Percentiles rank a stretch among this genome's conserved stretches.
Evolutionary conservation across 1,140 invertebrate species (phyloP).

Genomic region (Drosophila miranda): DNA sequence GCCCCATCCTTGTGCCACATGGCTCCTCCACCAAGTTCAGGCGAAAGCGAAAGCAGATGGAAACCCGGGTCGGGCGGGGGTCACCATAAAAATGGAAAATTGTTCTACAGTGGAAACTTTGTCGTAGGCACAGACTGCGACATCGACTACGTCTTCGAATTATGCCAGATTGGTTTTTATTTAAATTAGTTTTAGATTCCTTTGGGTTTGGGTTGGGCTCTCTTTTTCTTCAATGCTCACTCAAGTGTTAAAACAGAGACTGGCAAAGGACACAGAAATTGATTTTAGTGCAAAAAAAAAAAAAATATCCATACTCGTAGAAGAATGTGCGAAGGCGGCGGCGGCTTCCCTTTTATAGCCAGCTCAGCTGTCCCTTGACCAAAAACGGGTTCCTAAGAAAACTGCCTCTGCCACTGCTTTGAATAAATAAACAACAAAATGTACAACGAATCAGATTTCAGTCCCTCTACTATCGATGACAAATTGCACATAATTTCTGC

Average conservation of each 20-base stretch:
- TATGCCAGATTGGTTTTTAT: conserved; percentile 79
- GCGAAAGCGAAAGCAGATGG: conserved; percentile 48
- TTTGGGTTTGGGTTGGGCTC: not conserved
- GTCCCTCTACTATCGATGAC: conserved; percentile 51
- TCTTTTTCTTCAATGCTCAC: conserved; percentile 38
- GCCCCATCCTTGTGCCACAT: conserved; percentile 10
- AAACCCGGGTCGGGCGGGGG: not conserved
- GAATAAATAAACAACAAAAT: conserved; percentile 45
- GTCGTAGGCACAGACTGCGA: conserved; percentile 16
- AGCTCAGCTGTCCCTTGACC: conserved; percentile 55
- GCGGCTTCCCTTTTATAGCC: conserved; percentile 39
- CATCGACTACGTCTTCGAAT: conserved; percentile 43
- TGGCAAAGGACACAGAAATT: conserved; percentile 51
- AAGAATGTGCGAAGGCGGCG: conserved; percentile 7
- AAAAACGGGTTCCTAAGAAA: conserved; percentile 53
- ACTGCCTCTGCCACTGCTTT: too few relatives aligned
- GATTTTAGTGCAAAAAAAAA: conserved; percentile 36
- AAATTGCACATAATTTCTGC: conserved; percentile 63
- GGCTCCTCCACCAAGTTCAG: conserved; percentile 56
- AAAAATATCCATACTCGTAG: not conserved
- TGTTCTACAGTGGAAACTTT: conserved; percentile 57
- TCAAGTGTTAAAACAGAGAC: conserved; percentile 68
- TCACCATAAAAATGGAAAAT: conserved; percentile 62
- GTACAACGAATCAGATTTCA: conserved; percentile 51
- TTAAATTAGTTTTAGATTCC: conserved; percentile 77